Conservation (phyloP, 2,797 vertebrate genomes). For the Percopsis omiscomaycus region DNA sequence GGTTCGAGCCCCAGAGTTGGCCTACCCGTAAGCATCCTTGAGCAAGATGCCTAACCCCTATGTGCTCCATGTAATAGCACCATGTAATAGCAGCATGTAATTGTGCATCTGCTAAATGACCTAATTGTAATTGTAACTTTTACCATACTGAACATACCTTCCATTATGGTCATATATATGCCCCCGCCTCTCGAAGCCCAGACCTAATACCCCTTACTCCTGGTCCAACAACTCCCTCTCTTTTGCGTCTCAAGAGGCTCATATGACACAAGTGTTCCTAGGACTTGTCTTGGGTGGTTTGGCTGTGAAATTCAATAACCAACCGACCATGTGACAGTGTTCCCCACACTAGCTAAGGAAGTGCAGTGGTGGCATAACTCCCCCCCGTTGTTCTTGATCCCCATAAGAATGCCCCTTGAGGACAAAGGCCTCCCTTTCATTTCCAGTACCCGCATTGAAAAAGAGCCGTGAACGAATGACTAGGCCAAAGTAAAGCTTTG, state of each 20-base stretch:
- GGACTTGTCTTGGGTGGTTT: constrained; percentile 41
- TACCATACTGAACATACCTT: no score
- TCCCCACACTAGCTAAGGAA: constrained; percentile 43
- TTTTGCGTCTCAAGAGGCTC: constrained; percentile 30
- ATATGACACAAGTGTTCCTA: constrained; percentile 45
- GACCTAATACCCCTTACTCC: background rate
- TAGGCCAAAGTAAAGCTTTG: constrained; percentile 18
- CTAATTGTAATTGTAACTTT: no score
- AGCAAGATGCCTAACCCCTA: no score
- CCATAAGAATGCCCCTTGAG: constrained; percentile 41
- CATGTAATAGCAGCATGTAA: no score
- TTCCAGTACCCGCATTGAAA: constrained; percentile 23
- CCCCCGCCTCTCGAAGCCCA: background rate
- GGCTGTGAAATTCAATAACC: constrained; percentile 66
- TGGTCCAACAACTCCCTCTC: background rate
- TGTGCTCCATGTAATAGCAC: no score
- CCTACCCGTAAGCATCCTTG: no score
- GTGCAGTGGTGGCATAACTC: constrained; percentile 24
- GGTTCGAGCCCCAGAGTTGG: no score
- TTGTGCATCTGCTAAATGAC: no score
- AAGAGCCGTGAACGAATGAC: constrained; percentile 29
- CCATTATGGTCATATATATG: no score
- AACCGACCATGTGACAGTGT: constrained; percentile 64
- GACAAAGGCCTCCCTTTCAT: constrained; percentile 43
- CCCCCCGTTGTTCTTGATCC: constrained; percentile 32